Evolutionary conservation across 1,140 invertebrate genomes (phyloP), one percentile per base, ranked within the genome.

Genomic region (Drosophila teissieri): DNA sequence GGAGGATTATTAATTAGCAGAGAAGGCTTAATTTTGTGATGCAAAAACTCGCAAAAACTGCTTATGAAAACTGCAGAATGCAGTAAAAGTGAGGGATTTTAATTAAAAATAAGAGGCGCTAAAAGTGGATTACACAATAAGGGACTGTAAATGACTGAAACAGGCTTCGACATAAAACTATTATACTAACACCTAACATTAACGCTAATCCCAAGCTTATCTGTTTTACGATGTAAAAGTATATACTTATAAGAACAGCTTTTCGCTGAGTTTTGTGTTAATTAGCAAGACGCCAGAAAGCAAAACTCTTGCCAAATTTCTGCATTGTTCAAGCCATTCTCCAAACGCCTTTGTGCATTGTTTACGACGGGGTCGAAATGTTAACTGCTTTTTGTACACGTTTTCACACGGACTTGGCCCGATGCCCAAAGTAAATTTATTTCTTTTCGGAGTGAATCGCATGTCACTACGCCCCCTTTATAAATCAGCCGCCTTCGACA

Each of bases 1-100:
- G 62, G 15, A 22, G 27, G 17, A 17, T 6, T 36, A 37, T 44
- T 65, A 70, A 81, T 84, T 86, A 78, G 62, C 82, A 74, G 49
- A 27, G 12, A 42, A 40, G 58, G 46, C 40, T 78, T 78, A 78
- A 82, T 83, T 52, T 8, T 44, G 52, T 78, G 63, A 78, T 82
- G 81, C 53, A 85, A 78, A 78, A 10, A 31, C 2, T 4, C 36
- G 11, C n/a, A 34, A n/a, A 39, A 8, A 58, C 15, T 45, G 24
- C 24, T 51, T 39, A 24, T 17, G 1, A 14, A 15, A 40, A 19
- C 6, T 17, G 0, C 15, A 51, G 34, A 60, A 42, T 73, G 49
- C 56, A 62, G 24, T 17, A 11, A 39, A 48, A 63, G 24, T 15
- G 19, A 27, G 1, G 12, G 7, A 27, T 4, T 27, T 12, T 3